These are phyloP conservation scores for Homalodisca vitripennis DNA, from an alignment of 1,140 invertebrate genomes.

Conservation along the genomic window DNA sequence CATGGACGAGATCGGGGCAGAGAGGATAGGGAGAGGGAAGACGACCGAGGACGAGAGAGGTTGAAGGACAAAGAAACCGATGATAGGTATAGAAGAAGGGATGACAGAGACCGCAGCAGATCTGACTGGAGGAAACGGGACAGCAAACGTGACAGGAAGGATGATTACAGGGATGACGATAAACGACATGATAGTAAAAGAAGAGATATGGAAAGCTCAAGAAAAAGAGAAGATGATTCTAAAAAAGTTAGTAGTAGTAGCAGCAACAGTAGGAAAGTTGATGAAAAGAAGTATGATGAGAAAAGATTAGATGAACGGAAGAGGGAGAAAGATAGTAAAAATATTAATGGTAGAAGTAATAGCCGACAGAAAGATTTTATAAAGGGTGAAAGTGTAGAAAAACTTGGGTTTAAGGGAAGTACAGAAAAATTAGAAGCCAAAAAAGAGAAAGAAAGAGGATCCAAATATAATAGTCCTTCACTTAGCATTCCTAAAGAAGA, in stretches of 20 bases:
- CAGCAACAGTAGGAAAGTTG: slow-evolving; percentile 21
- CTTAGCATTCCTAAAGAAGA: not conserved
- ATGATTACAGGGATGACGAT: slow-evolving; percentile 16
- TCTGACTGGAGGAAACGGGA: slow-evolving; percentile 19
- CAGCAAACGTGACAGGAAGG: no score
- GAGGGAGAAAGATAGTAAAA: not conserved
- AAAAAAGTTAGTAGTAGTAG: slow-evolving; percentile 33
- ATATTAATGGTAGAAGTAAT: slow-evolving; percentile 7
- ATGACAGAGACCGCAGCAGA: slow-evolving; percentile 6
- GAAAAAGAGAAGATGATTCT: slow-evolving; percentile 6
- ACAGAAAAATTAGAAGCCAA: not conserved
- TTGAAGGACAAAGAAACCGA: slow-evolving; percentile 9
- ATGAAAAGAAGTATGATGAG: slow-evolving; percentile 26
- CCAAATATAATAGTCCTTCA: slow-evolving; percentile 1
- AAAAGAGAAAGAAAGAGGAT: not conserved
- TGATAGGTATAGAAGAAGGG: slow-evolving; percentile 1
- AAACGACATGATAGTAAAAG: slow-evolving; percentile 17
- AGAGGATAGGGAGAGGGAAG: slow-evolving; percentile 41
- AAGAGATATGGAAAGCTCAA: slow-evolving; percentile 19
- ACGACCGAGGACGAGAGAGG: slow-evolving; percentile 44
- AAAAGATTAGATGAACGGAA: not conserved
- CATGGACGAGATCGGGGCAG: not conserved
- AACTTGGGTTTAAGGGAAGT: not conserved
- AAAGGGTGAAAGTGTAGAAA: not conserved
- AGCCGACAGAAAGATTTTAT: not conserved